Evolutionary conservation across 1,140 invertebrate genomes (phyloP).

Genomic region (Philaenus spumarius): DNA sequence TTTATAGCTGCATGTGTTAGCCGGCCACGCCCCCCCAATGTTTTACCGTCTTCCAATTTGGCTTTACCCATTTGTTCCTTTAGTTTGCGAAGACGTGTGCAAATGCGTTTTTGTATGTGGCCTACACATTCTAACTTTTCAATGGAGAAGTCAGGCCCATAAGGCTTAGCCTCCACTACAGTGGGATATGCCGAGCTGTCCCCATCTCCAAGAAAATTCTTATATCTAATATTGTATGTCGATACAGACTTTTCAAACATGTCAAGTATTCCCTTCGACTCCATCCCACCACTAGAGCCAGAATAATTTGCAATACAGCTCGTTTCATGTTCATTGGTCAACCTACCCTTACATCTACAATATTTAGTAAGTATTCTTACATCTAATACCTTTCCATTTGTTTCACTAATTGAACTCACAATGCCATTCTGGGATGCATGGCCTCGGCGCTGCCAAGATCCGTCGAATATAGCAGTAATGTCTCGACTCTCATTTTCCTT

Average conservation of each 20-base stretch:
- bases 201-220: constrained; percentile 26
- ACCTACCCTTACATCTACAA: too few relatives aligned
- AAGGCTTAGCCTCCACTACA: constrained; percentile 24
- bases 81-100: constrained; percentile 16
- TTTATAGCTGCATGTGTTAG: too few relatives aligned
- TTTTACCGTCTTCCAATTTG: too few relatives aligned
- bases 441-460: constrained; percentile 11
- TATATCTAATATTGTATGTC: constrained; percentile 19
- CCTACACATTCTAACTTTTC: constrained; percentile 23
- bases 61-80: constrained; percentile 9
- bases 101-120: constrained; percentile 20
- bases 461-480: constrained; percentile 9
- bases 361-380: constrained; percentile 11
- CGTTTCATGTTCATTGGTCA: constrained; percentile 10
- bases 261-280: constrained; percentile 7
- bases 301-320: too few relatives aligned
- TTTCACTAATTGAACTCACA: neutral
- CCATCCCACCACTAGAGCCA: too few relatives aligned
- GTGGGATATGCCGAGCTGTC: constrained; percentile 18
- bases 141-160: constrained; percentile 21
- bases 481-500: constrained; percentile 4
- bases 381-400: constrained; percentile 21
- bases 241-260: neutral
- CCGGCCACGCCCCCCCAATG: too few relatives aligned
- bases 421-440: constrained; percentile 4